A percentile compares a stretch with the other conserved stretches of the same genome.
phyloP scores from a whole-genome alignment of 1,140 invertebrate species.

The Drosophila miranda region DNA sequence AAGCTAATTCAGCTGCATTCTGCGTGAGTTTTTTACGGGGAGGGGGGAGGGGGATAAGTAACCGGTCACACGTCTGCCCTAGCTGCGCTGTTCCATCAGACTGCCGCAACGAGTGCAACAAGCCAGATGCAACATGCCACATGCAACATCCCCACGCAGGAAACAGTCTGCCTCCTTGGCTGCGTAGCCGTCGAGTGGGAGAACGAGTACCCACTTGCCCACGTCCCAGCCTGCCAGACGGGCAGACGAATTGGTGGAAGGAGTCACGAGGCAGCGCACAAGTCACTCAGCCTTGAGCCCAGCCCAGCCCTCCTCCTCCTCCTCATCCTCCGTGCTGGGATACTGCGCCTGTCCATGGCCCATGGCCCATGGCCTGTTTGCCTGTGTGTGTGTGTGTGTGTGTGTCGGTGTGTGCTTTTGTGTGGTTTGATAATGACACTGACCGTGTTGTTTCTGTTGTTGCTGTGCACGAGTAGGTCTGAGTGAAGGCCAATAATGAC shows the following conservation, averaged over 20 bases:
- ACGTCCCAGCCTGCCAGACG: constrained; percentile 37
- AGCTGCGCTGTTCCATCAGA: constrained; percentile 9
- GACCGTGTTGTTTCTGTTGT: constrained; percentile 53
- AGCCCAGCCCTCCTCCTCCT: neutral
- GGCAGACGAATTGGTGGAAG: constrained; percentile 31
- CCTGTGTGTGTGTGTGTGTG: constrained; percentile 35
- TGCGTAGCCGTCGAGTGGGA: constrained; percentile 72
- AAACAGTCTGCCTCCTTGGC: constrained; percentile 15
- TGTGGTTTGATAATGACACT: constrained; percentile 70
- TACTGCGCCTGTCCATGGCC: constrained; percentile 18
- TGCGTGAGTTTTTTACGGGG: neutral
- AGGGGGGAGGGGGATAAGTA: neutral
- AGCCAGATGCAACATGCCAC: constrained; percentile 14
- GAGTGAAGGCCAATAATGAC: constrained; percentile 42
- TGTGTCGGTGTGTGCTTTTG: constrained; percentile 27
- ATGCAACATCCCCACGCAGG: constrained; percentile 24
- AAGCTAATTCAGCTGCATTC: constrained; percentile 23
- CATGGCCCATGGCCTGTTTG: neutral
- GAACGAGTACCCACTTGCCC: constrained; percentile 58
- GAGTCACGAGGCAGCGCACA: constrained; percentile 18
- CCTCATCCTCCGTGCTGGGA: constrained; percentile 18
- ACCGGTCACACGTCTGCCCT: constrained; percentile 30
- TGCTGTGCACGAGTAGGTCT: constrained; percentile 7
- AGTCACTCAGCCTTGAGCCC: constrained; percentile 40
- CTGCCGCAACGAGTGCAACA: constrained; percentile 33